These are phyloP conservation scores for Chrysogorgia sp. DNA, from an alignment of 92 coral and sea anemone genomes.

Conservation along the genomic window DNA sequence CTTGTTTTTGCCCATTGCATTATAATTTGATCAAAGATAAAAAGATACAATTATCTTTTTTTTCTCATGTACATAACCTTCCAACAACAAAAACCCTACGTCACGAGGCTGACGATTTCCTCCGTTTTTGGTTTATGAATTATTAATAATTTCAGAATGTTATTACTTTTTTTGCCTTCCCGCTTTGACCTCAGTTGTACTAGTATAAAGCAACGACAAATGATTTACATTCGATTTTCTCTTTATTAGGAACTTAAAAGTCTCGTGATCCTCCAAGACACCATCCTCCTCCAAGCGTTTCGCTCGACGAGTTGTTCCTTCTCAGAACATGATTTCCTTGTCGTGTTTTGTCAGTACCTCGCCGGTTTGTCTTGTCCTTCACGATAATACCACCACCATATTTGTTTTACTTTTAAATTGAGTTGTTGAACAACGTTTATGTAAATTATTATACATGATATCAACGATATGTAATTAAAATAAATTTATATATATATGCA, in stretches of 20 bases:
- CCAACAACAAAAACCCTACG: too few relatives aligned
- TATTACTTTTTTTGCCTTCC: too few relatives aligned
- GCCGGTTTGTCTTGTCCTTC: constrained; percentile 67
- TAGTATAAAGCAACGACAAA: not conserved
- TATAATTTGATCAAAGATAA: too few relatives aligned
- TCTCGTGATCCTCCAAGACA: constrained; percentile 81
- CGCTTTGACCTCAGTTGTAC: too few relatives aligned
- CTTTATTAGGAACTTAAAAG: constrained; percentile 68
- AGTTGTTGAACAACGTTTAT: not conserved
- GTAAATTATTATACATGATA: too few relatives aligned
- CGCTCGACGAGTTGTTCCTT: constrained; percentile 88
- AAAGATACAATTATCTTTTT: too few relatives aligned
- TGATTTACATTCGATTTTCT: not conserved
- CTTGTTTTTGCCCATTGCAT: too few relatives aligned
- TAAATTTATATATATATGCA: too few relatives aligned
- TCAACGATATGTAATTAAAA: constrained; percentile 40
- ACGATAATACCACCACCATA: not conserved
- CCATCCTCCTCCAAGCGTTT: constrained; percentile 87
- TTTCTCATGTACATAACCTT: too few relatives aligned
- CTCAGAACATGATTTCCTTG: constrained; percentile 71
- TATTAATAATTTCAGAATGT: too few relatives aligned
- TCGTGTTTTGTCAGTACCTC: constrained; percentile 89
- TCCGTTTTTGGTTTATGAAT: too few relatives aligned
- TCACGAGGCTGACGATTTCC: too few relatives aligned
- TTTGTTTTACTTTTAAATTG: not conserved